These are phyloP conservation scores for Loriculus beryllinus DNA, from an alignment of 2,797 vertebrate species.

Conservation along the genomic window DNA sequence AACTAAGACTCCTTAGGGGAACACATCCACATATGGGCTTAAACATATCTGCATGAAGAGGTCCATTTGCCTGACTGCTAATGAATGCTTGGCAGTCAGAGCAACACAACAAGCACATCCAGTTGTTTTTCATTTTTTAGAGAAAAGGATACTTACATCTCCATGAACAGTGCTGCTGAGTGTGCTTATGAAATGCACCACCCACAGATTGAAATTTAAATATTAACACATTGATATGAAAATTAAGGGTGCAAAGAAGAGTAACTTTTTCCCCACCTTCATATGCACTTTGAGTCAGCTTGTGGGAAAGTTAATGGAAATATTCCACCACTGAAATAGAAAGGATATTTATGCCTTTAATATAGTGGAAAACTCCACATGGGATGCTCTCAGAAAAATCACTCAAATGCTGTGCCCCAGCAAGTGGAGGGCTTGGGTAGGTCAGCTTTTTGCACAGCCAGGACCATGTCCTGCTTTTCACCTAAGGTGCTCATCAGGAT, in stretches of 20 bases:
- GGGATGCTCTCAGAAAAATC: neutral
- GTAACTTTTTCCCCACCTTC: neutral
- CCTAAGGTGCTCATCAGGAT: neutral
- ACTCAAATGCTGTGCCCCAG: neutral
- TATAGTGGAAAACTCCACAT: neutral
- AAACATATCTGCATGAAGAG: neutral
- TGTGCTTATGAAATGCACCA: neutral
- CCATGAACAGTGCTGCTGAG: neutral
- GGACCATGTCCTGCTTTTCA: neutral
- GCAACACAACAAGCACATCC: neutral
- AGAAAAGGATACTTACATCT: neutral
- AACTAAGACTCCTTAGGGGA: neutral
- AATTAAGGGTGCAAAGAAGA: neutral
- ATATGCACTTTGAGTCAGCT: neutral
- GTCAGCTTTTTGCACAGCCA: neutral
- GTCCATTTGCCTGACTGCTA: neutral
- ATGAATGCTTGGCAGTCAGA: neutral
- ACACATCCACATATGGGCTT: accelerated
- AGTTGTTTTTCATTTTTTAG: neutral
- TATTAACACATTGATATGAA: neutral
- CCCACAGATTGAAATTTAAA: neutral
- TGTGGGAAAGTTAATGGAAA: neutral
- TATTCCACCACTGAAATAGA: neutral
- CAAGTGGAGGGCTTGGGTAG: neutral
- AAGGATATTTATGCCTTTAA: neutral